Evolutionary conservation across 2,113 vertebrate genomes (phyloP).

Genomic region (Macroglossus sobrinus): DNA sequence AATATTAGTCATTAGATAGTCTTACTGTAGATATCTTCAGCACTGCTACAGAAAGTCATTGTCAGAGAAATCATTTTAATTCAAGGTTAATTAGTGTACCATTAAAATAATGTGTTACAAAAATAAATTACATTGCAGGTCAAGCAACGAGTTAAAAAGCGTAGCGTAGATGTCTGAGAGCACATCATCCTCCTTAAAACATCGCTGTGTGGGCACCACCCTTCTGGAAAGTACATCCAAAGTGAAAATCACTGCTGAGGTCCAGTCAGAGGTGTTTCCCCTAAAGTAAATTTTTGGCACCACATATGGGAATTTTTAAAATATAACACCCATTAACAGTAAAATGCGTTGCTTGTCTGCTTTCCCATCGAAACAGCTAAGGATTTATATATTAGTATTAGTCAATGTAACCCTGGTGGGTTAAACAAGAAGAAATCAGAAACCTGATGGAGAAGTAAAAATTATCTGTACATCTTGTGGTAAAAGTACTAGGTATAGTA

Average conservation of each 20-base stretch:
- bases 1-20: slow-evolving; percentile 60
- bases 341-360: slow-evolving; percentile 73
- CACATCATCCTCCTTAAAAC: slow-evolving; percentile 67
- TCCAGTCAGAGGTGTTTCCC: slow-evolving; percentile 68
- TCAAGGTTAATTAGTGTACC: slow-evolving; percentile 84
- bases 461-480: neutral
- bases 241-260: slow-evolving; percentile 43
- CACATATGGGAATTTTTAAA: slow-evolving; percentile 65
- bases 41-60: slow-evolving; percentile 73
- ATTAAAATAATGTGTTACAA: slow-evolving; percentile 83
- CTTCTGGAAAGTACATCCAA: slow-evolving; percentile 41
- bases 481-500: neutral
- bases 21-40: slow-evolving; percentile 67
- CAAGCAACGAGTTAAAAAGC: slow-evolving; percentile 78
- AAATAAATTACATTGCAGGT: slow-evolving; percentile 82
- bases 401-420: slow-evolving; percentile 39
- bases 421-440: slow-evolving; percentile 46
- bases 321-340: slow-evolving; percentile 73
- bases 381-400: slow-evolving; percentile 71
- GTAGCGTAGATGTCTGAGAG: slow-evolving; percentile 53
- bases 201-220: neutral
- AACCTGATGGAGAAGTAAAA: slow-evolving; percentile 38
- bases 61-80: slow-evolving; percentile 82
- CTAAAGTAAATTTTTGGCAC: slow-evolving; percentile 78
- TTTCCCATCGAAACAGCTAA: slow-evolving; percentile 50